phyloP scores from a whole-genome alignment of 2,113 vertebrate species.

The Psettodes erumei region DNA sequence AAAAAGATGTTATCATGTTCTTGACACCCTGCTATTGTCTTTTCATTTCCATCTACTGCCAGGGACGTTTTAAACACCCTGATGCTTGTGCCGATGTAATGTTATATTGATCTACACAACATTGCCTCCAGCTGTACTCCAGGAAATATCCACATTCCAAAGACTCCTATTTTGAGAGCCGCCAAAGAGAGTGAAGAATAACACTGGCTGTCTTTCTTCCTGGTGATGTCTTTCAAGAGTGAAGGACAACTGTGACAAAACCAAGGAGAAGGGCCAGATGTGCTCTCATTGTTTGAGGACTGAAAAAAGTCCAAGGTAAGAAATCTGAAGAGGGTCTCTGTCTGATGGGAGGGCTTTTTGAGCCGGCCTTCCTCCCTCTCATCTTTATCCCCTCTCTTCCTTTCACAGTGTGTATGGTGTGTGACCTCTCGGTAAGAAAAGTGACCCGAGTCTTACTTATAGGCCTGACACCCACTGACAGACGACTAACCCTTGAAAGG shows the following conservation, averaged over 20 bases:
- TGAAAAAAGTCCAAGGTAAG: constrained; percentile 57
- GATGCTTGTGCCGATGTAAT: constrained; percentile 16
- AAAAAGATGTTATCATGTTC: constrained; percentile 22
- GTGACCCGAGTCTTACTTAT: constrained; percentile 87
- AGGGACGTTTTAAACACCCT: constrained; percentile 33
- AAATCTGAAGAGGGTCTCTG: constrained; percentile 54
- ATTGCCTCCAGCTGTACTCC: constrained; percentile 49
- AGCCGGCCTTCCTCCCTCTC: constrained; percentile 81
- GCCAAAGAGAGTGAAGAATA: constrained; percentile 50
- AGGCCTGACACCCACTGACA: constrained; percentile 83
- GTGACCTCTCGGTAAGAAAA: constrained; percentile 87
- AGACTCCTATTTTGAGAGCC: constrained; percentile 36
- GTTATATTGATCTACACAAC: constrained; percentile 49
- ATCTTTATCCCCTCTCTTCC: constrained; percentile 72
- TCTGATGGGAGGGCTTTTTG: constrained; percentile 44
- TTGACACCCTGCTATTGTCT: constrained; percentile 24
- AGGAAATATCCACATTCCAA: constrained; percentile 48
- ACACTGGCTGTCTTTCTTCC: constrained; percentile 51
- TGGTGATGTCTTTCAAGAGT: constrained; percentile 61
- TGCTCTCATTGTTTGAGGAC: constrained; percentile 68
- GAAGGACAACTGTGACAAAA: constrained; percentile 74
- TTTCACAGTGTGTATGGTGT: constrained; percentile 81
- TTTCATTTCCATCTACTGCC: constrained; percentile 14
- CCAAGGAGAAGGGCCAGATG: constrained; percentile 62
- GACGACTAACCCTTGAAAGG: constrained; percentile 89